Evolutionary conservation across 2,888 invertebrate species (phyloP).

Genomic region (Drosophila sordidula): DNA sequence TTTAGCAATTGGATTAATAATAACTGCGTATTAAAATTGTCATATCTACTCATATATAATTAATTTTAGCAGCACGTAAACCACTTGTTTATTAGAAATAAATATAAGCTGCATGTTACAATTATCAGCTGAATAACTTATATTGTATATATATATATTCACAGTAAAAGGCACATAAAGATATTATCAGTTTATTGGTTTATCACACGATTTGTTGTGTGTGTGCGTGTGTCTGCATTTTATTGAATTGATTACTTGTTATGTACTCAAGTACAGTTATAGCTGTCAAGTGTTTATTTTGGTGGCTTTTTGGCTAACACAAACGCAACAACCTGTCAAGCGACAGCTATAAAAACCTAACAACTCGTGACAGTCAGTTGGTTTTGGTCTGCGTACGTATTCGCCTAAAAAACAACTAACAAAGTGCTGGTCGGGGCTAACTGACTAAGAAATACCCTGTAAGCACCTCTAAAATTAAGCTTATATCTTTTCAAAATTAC

Average conservation of each 20-base stretch:
- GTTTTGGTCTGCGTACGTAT: neutral
- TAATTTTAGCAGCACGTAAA: neutral
- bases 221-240: neutral
- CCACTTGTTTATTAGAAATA: too few relatives aligned
- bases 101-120: too few relatives aligned
- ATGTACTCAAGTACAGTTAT: slow-evolving; percentile 1
- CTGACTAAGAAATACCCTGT: neutral
- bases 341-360: slow-evolving; percentile 20
- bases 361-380: slow-evolving; percentile 23
- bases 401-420: neutral
- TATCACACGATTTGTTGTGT: neutral
- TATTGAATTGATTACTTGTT: slow-evolving; percentile 3
- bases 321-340: slow-evolving; percentile 8
- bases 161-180: neutral
- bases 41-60: too few relatives aligned
- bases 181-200: neutral
- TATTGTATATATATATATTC: neutral
- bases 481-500: too few relatives aligned
- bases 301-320: slow-evolving; percentile 17
- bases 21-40: too few relatives aligned
- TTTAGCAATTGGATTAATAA: too few relatives aligned
- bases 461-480: too few relatives aligned
- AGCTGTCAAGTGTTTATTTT: slow-evolving; percentile 11
- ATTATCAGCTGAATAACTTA: too few relatives aligned
- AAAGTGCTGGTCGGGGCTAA: too few relatives aligned